A percentile compares a stretch with the other conserved stretches of the same genome.
These are phyloP conservation scores for Chaetophractus vellerosus DNA, from an alignment of 2,797 vertebrate species.

Conservation along the genomic window DNA sequence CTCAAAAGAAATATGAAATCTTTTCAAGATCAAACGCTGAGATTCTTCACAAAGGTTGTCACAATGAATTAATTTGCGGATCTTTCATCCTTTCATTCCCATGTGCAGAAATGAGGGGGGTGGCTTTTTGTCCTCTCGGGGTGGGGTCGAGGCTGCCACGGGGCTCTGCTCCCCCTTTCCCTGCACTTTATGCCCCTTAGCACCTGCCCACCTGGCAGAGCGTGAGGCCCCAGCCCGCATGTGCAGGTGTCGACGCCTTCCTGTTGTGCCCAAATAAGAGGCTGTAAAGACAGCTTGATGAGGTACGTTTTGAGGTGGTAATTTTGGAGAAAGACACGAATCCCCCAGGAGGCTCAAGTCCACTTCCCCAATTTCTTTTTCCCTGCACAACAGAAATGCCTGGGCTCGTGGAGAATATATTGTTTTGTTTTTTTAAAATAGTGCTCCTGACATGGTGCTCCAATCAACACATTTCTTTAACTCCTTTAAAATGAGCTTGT, in stretches of 20 bases:
- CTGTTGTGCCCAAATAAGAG: conserved; percentile 50
- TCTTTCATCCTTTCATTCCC: conserved; percentile 86
- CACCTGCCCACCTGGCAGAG: conserved; percentile 38
- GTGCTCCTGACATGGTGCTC: not conserved
- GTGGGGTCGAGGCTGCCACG: conserved; percentile 72
- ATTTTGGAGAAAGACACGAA: conserved; percentile 26
- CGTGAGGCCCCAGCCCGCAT: conserved; percentile 23
- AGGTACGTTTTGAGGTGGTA: not conserved
- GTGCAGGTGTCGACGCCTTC: not conserved
- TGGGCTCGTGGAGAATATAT: not conserved
- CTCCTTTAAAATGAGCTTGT: conserved; percentile 53
- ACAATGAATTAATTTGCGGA: conserved; percentile 85
- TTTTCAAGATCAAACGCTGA: conserved; percentile 88
- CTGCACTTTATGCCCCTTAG: not conserved
- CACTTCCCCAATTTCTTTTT: not conserved
- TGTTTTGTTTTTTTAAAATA: not conserved
- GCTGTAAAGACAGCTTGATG: not conserved
- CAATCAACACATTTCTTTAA: conserved; percentile 37
- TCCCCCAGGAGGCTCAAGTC: not conserved
- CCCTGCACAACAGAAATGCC: rapidly evolving
- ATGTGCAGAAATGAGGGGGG: conserved; percentile 84
- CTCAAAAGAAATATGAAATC: conserved; percentile 89
- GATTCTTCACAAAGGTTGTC: conserved; percentile 88
- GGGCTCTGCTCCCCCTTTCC: conserved; percentile 39
- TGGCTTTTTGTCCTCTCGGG: conserved; percentile 69